Evolutionary conservation across 2,888 invertebrate genomes (phyloP).

Genomic region (Tuta absoluta): DNA sequence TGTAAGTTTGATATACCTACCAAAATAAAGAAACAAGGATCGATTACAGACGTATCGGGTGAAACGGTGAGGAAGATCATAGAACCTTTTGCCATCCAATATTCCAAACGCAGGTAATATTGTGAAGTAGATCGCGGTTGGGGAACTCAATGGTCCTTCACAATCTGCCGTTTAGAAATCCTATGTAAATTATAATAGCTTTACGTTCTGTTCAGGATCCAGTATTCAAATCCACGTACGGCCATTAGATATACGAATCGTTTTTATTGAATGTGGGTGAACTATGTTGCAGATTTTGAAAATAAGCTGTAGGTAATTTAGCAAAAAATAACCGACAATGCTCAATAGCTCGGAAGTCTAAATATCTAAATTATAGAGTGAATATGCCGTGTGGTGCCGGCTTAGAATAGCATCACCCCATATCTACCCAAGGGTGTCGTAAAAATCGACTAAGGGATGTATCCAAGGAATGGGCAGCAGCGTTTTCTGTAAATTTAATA

Average conservation of each 20-base stretch:
- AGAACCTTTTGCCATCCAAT: slow-evolving; percentile 24
- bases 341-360: no score
- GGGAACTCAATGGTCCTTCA: slow-evolving; percentile 34
- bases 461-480: no score
- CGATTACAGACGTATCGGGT: slow-evolving; percentile 11
- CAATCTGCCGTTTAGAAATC: slow-evolving; percentile 48
- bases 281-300: no score
- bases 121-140: not conserved
- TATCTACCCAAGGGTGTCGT: no score
- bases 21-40: not conserved
- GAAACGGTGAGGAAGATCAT: slow-evolving; percentile 7
- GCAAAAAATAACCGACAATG: no score
- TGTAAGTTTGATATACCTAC: no score
- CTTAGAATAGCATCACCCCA: no score
- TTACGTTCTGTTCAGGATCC: slow-evolving; percentile 41
- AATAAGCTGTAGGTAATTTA: no score
- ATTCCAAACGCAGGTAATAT: slow-evolving; percentile 14
- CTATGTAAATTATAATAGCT: slow-evolving; percentile 42
- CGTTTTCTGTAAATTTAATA: no score
- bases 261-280: not conserved
- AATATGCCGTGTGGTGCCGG: no score
- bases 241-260: not conserved
- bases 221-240: slow-evolving; percentile 36
- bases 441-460: no score
- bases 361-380: no score